Evolutionary conservation across 2,888 invertebrate species (phyloP).

Genomic region (Sisyra nigra): DNA sequence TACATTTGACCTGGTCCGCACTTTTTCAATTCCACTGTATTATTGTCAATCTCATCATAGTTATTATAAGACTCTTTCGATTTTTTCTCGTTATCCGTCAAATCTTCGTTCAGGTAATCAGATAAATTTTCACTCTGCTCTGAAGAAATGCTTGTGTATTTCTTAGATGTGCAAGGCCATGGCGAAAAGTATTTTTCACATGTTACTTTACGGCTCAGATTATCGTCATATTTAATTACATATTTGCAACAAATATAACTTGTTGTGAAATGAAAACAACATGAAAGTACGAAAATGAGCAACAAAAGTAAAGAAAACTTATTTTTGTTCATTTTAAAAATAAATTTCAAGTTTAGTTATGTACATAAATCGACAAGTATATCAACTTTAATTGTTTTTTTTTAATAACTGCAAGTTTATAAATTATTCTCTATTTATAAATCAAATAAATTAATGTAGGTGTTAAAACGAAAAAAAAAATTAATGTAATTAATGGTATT

Average conservation of each 20-base stretch:
- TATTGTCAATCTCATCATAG: neutral
- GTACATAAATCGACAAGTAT: too few relatives aligned
- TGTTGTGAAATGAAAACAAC: too few relatives aligned
- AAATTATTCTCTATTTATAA: too few relatives aligned
- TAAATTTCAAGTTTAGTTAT: too few relatives aligned
- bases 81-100: neutral
- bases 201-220: neutral
- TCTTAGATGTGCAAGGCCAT: constrained; percentile 1
- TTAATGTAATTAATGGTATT: too few relatives aligned
- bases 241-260: constrained; percentile 3
- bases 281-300: too few relatives aligned
- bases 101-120: neutral
- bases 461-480: too few relatives aligned
- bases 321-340: too few relatives aligned
- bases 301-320: too few relatives aligned
- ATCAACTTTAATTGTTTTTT: too few relatives aligned
- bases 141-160: neutral
- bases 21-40: neutral
- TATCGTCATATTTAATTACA: neutral
- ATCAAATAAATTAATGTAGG: too few relatives aligned
- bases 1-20: constrained; percentile 9
- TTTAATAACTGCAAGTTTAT: too few relatives aligned
- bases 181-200: neutral
- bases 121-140: neutral
- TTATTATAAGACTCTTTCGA: neutral